These are phyloP conservation scores for Odontomyia ornata DNA, from an alignment of 2,888 invertebrate genomes.

Conservation along the genomic window DNA sequence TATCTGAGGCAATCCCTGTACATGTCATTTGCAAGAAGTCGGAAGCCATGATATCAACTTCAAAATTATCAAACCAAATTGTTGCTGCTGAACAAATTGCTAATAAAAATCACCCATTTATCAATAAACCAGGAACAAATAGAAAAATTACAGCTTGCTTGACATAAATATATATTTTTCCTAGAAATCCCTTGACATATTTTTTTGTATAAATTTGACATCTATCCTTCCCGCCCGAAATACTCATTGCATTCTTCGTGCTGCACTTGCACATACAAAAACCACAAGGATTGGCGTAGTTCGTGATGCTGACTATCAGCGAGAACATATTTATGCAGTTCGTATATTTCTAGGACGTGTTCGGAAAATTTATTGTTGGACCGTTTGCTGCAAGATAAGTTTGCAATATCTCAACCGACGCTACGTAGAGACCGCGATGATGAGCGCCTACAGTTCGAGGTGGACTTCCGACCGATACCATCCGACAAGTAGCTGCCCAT, in stretches of 20 bases:
- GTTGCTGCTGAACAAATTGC: too few species aligned
- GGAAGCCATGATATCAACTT: too few species aligned
- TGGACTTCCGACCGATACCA: neutral
- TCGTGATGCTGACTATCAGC: neutral
- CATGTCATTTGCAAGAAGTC: too few species aligned
- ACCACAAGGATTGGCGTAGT: neutral
- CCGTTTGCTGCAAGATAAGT: slow-evolving; percentile 30
- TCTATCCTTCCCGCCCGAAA: too few species aligned
- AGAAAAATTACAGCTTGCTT: too few species aligned
- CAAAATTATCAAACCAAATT: too few species aligned
- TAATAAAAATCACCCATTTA: too few species aligned
- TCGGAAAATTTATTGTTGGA: slow-evolving; percentile 26
- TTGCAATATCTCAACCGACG: slow-evolving; percentile 34
- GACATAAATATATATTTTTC: slow-evolving; percentile 15
- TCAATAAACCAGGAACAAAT: too few species aligned
- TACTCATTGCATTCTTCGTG: neutral
- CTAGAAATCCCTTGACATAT: slow-evolving; percentile 21
- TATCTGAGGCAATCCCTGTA: too few species aligned
- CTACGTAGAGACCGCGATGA: neutral
- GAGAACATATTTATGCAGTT: slow-evolving; percentile 47
- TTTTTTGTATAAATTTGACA: neutral
- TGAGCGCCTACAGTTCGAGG: neutral
- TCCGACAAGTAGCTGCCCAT: neutral
- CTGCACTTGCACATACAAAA: slow-evolving; percentile 5
- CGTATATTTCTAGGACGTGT: slow-evolving; percentile 47